Base-by-base conservation (phyloP, 2,888 invertebrate genomes). In the Mechanitis messenoides region DNA sequence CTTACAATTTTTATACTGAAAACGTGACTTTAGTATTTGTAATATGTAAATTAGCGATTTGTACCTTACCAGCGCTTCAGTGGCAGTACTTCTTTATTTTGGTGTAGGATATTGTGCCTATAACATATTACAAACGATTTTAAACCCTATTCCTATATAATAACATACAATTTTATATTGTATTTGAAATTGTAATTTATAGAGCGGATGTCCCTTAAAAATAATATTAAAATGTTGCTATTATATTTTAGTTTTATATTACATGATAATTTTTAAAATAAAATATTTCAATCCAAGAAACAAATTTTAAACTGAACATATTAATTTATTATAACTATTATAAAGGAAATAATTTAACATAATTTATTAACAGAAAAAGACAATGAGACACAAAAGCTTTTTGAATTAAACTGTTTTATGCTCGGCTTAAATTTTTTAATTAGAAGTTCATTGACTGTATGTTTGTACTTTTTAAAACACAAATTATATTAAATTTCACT, bases 11-110 rank as follows among this genome's bases (percentile, higher is more conserved):
- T 90, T 87, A 75, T 77, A 80, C 79, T 76, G 76, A 81, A 84
- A 87, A 85, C 91, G 90, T 91, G 90, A 91, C 91, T 87, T 75
- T 80, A 84, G 88, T 81, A 89, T 91, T 90, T 90, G 91, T 91
- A 89, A 84, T 87, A 91, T 90, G 90, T 86, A 90, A 90, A 90
- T 90, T 85, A 87, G 86, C 83, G 83, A 87, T 90, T 87, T 90
- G 88, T 89, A 78, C 80, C 54, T 54, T 59, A 67, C 72, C 71
- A 73, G 71, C 68, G 68, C 74, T 72, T 74, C 73, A 76, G 72
- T 75, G 71, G 71, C 71, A 77, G 77, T 71, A 76, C 78, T 82
- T 76, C 78, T 81, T 79, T 74, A 73, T 73, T 71, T 68, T 69
- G 65, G 67, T 68, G 67, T 58, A 63, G 56, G n/a, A 53, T 62